phyloP scores from a whole-genome alignment of 2,113 vertebrate genomes.

The Takifugu bimaculatus region DNA sequence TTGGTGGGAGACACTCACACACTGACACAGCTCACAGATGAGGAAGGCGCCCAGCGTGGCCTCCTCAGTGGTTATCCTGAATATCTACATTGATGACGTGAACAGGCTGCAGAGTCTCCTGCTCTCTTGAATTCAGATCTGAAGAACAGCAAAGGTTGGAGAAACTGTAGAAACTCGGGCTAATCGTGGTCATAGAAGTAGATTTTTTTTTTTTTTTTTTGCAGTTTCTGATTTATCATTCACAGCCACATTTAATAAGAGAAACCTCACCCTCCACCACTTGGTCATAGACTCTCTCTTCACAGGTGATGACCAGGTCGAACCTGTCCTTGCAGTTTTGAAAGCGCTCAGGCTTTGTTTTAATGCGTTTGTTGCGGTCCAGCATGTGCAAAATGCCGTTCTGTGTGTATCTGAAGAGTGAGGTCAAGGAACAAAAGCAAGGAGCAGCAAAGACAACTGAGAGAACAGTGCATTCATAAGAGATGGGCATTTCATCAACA shows the following conservation, averaged over 20 bases:
- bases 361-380: conserved; percentile 98
- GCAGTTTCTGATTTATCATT: not conserved
- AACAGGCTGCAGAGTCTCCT: conserved; percentile 93
- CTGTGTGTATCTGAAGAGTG: conserved; percentile 90
- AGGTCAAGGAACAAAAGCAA: conserved; percentile 80
- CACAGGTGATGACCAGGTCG: conserved; percentile 96
- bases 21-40: conserved; percentile 98
- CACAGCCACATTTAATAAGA: not conserved
- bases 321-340: conserved; percentile 96
- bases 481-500: too few species aligned
- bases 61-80: conserved; percentile 98
- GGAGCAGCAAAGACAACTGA: too few species aligned
- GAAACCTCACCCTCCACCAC: conserved; percentile 91
- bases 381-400: conserved; percentile 99
- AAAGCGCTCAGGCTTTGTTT: conserved; percentile 92
- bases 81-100: conserved; percentile 99
- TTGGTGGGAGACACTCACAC: conserved; percentile 81
- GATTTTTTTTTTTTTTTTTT: not conserved
- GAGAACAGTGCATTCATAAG: too few species aligned
- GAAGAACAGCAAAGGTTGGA: conserved; percentile 4
- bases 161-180: not conserved
- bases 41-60: conserved; percentile 96
- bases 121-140: conserved; percentile 87
- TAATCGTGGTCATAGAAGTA: not conserved
- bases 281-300: conserved; percentile 97